Evolutionary conservation across 2,113 vertebrate genomes (phyloP), one percentile per base, ranked within the genome.

Genomic region (Motacilla tschutschensis): DNA sequence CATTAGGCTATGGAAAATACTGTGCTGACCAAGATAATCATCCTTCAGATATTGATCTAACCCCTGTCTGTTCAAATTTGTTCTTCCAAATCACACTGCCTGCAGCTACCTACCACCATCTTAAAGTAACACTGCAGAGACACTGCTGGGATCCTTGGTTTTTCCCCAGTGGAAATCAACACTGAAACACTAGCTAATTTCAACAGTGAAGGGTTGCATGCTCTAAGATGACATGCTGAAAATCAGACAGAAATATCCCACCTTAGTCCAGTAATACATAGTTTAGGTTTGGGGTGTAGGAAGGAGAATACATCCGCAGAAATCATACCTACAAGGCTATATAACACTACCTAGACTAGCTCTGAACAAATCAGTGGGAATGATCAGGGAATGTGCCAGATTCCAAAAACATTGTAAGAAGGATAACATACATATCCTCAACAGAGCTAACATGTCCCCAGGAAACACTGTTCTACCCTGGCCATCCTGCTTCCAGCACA

Each of bases 41-140:
- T 83, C 58, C 41, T 87, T 83, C 74, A 83, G 77, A 81, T 95
- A 91, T 54, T 72, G 91, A 95, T 95, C 88, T 95, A 92, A 85
- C 91, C 77, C 79, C 73, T 94, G 93, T 93, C 94, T 89, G 58
- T 19, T 94, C 85, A 21, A 88, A 94, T 95, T 92, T 94, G 90
- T 93, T 95, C 90, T 91, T 80, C 62, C 73, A 83, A 89, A 85
- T 93, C 83, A 78, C 35, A 65, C 50, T 74, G 66, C 74, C 83
- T 83, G 79, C 38, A 87, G 89, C 83, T 65, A 74, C 54, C 46
- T 78, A 35, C 20, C 26, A 40, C 11, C 83, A 24, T 12, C 46
- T 59, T 38, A 51, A 50, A 48, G 69, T 26, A 74, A 91, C 38
- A 70, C 26, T 76, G 53, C 41, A 75, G 41, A 46, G 62, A 67